A percentile compares a stretch with the other conserved stretches of the same genome.
Conservation (phyloP, 1,140 invertebrate genomes). For the Portunus trituberculatus region DNA sequence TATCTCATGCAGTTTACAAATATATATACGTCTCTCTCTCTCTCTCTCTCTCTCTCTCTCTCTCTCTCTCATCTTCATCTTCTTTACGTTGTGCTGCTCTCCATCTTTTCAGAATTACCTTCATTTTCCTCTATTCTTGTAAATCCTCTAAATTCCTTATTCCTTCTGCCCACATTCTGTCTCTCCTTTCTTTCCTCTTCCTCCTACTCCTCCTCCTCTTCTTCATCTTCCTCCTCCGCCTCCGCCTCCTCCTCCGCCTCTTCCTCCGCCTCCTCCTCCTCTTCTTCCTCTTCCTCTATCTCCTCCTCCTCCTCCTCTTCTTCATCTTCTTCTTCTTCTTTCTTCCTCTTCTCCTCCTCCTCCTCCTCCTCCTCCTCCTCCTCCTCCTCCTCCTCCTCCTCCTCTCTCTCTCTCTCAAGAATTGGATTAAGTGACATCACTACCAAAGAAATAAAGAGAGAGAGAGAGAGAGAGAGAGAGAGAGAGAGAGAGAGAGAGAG, state of each 20-base stretch:
- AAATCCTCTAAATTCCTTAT: not conserved
- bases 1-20: too few species aligned
- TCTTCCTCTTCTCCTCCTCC: not conserved
- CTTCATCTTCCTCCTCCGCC: not conserved
- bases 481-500: too few species aligned
- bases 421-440: not conserved
- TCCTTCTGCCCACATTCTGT: not conserved
- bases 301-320: not conserved
- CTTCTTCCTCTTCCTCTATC: not conserved
- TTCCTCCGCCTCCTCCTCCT: not conserved
- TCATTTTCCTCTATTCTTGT: not conserved
- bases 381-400: not conserved
- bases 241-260: not conserved
- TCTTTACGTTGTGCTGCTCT: not conserved
- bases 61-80: not conserved
- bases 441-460: not conserved
- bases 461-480: slow-evolving; percentile 2
- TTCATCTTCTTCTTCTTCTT: not conserved
- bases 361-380: not conserved
- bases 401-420: not conserved
- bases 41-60: slow-evolving; percentile 9
- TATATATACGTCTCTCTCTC: not conserved
- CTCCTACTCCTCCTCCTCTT: not conserved
- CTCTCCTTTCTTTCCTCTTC: not conserved
- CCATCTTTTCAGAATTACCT: not conserved